Percentiles rank a stretch among this genome's conserved stretches.
phyloP scores from a whole-genome alignment of 2,888 invertebrate genomes.

The Trachelus iudaicus region DNA sequence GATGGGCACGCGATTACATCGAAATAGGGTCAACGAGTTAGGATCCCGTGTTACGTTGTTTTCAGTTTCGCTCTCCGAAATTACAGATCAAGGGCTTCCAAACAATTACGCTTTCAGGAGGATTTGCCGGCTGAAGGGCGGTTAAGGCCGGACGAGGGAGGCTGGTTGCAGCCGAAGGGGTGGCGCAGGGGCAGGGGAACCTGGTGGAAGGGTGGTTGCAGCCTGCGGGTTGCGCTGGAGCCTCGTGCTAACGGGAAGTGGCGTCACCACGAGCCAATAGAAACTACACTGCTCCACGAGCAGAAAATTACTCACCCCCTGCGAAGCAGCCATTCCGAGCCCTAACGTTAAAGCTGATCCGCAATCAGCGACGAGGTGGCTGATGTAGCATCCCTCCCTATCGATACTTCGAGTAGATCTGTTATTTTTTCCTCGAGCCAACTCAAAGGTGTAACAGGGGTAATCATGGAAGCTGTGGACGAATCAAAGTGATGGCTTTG shows the following conservation, averaged over 20 bases:
- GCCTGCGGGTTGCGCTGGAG: conserved; percentile 53
- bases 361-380: no score
- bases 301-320: no score
- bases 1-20: conserved; percentile 21
- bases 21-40: background rate
- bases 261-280: conserved; percentile 45
- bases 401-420: no score
- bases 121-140: conserved; percentile 27
- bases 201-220: conserved; percentile 38
- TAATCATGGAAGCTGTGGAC: no score
- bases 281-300: conserved; percentile 16
- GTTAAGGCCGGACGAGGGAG: conserved; percentile 9
- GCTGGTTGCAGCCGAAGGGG: background rate
- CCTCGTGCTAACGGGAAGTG: conserved; percentile 52
- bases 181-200: conserved; percentile 17
- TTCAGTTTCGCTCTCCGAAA: conserved; percentile 38
- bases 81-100: conserved; percentile 49
- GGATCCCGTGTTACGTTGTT: conserved; percentile 37
- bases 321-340: no score
- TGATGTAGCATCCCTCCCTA: no score
- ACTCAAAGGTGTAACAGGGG: no score
- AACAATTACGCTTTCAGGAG: conserved; percentile 48
- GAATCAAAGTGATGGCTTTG: no score
- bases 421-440: no score
- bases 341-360: no score